A percentile compares a stretch with the other conserved stretches of the same genome.
Conservation (phyloP, 2,113 vertebrate genomes). For the Galemys pyrenaicus region DNA sequence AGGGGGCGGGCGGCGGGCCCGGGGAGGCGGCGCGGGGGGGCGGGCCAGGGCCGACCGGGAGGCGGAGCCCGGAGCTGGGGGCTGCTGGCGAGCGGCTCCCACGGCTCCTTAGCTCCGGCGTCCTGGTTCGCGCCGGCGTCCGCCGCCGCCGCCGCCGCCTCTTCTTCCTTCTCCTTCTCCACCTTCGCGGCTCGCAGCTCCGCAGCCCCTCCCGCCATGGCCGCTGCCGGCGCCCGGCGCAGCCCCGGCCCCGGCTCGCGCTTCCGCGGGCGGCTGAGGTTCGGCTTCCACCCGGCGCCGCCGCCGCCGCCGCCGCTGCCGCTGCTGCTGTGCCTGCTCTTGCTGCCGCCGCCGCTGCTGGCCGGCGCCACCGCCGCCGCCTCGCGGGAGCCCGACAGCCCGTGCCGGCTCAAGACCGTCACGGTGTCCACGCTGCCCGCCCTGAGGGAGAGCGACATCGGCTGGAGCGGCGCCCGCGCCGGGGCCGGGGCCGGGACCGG, state of each 20-base stretch:
- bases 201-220: conserved; percentile 72
- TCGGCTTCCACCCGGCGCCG: conserved; percentile 55
- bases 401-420: conserved; percentile 93
- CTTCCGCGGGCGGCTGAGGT: conserved; percentile 72
- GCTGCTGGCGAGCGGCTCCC: conserved; percentile 75
- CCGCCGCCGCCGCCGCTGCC: conserved; percentile 57
- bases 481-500: conserved; percentile 85
- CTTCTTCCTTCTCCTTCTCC: neutral
- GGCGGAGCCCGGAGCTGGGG: conserved; percentile 76
- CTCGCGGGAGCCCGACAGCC: conserved; percentile 79
- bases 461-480: conserved; percentile 91
- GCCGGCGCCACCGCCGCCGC: conserved; percentile 79
- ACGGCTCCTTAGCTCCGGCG: conserved; percentile 63
- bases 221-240: conserved; percentile 68
- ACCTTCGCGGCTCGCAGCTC: conserved; percentile 55
- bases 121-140: conserved; percentile 60
- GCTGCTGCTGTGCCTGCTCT: conserved; percentile 30
- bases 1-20: conserved; percentile 55
- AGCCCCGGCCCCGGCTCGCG: conserved; percentile 65
- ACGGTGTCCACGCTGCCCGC: conserved; percentile 96
- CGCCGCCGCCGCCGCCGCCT: conserved; percentile 23
- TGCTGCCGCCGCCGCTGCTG: conserved; percentile 63
- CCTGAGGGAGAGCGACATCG: conserved; percentile 95
- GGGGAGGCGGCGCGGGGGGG: conserved; percentile 70
- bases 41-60: conserved; percentile 70